A percentile compares a stretch with the other conserved stretches of the same genome.
Conservation (phyloP, 2,888 invertebrate genomes). For the Ectemnius cavifrons region DNA sequence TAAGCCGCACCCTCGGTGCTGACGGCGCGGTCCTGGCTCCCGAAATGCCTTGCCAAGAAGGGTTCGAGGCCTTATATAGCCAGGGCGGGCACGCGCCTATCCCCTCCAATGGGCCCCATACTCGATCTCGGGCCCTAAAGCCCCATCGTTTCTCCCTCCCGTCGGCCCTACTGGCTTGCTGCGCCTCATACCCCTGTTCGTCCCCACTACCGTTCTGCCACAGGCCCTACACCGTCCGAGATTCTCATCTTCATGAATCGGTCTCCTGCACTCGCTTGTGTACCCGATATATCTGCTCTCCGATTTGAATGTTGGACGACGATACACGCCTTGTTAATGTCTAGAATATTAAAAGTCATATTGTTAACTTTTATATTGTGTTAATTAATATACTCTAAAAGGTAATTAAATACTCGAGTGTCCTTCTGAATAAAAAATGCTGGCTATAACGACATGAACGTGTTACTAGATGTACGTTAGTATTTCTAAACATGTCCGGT, state of each 20-base stretch:
- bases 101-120: constrained; percentile 80
- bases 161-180: constrained; percentile 67
- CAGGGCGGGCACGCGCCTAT: constrained; percentile 82
- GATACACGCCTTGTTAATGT: constrained; percentile 9
- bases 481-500: no score
- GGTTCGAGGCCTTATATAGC: constrained; percentile 77
- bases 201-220: constrained; percentile 76
- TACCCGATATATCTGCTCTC: constrained; percentile 36
- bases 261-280: constrained; percentile 33
- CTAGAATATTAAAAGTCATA: no score
- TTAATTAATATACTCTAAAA: no score
- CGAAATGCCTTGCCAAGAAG: constrained; percentile 76
- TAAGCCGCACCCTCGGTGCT: constrained; percentile 69
- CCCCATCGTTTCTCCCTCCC: constrained; percentile 74
- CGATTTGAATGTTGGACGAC: constrained; percentile 44
- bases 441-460: no score
- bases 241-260: constrained; percentile 72
- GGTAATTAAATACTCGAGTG: no score
- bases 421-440: no score
- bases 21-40: constrained; percentile 73
- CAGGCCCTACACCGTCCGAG: constrained; percentile 72
- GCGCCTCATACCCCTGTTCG: constrained; percentile 68
- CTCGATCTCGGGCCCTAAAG: constrained; percentile 79
- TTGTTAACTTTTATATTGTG: no score
- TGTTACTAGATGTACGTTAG: no score